These are phyloP conservation scores for Melitaea cinxia DNA, from an alignment of 1,140 invertebrate genomes.

Conservation along the genomic window DNA sequence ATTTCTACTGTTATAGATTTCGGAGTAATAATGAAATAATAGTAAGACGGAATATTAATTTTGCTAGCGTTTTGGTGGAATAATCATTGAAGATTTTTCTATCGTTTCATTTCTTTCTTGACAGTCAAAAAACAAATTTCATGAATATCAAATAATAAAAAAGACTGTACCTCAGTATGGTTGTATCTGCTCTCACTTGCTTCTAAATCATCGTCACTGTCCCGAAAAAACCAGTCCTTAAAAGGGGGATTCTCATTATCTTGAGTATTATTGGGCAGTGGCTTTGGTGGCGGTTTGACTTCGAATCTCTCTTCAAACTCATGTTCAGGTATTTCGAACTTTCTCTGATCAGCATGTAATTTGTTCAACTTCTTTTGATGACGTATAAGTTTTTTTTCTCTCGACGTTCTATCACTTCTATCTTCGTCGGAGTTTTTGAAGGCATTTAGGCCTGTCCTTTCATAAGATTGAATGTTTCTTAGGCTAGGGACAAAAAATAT, in stretches of 20 bases:
- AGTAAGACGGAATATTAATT: constrained; percentile 5
- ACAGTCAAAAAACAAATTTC: not conserved
- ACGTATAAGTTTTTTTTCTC: constrained; percentile 67
- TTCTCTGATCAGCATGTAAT: constrained; percentile 49
- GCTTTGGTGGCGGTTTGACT: constrained; percentile 71
- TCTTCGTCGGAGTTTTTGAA: constrained; percentile 47
- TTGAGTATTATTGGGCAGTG: constrained; percentile 37
- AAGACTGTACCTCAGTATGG: constrained; percentile 50
- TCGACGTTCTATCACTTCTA: constrained; percentile 33
- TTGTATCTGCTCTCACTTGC: constrained; percentile 63
- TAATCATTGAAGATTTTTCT: not conserved
- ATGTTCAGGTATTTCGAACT: constrained; percentile 79
- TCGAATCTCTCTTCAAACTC: constrained; percentile 83
- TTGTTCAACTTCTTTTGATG: constrained; percentile 63
- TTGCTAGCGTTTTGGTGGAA: not conserved
- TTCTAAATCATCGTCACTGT: constrained; percentile 63
- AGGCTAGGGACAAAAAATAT: constrained; percentile 55
- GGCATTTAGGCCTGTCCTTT: constrained; percentile 47
- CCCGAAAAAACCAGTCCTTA: constrained; percentile 69
- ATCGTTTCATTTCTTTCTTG: not conserved
- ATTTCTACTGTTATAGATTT: constrained; percentile 31
- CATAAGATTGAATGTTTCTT: constrained; percentile 64
- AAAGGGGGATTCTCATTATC: constrained; percentile 47
- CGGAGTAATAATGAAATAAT: constrained; percentile 6
- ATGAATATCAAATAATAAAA: not conserved